Evolutionary conservation across 2,113 vertebrate species (phyloP), one percentile per base, ranked within the genome.

Genomic region (Gambusia holbrooki): DNA sequence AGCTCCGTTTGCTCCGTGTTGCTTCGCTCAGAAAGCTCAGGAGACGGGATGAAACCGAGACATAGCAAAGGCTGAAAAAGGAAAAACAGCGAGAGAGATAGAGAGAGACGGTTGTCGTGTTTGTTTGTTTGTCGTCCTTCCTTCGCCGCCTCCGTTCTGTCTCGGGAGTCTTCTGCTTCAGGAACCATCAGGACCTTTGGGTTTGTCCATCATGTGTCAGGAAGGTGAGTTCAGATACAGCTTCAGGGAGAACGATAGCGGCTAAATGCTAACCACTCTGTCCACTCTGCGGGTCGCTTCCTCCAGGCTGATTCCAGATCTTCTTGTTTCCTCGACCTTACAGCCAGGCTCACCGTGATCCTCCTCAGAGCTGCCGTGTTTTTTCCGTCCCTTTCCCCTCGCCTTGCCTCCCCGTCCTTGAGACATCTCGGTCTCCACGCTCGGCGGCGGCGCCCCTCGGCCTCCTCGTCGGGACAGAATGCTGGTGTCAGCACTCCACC

Each of bases 351-450:
- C 5, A 13, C 29, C 62, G 29, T 77, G 32, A n/a, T 61, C 73
- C 71, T 77, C 60, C 33, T 68, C 60, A 33, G 74, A 62, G 69
- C 73, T 54, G 22, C 7, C 3, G 25, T 58, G 51, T 58, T 58
- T 25, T 58, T 58, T 58, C 25, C 25, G 6, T 25, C 45, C 45
- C 17, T 48, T 0, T 73, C 37, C 40, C 40, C 69, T 74, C 37
- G 58, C 45, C 74, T 42, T 33, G 80, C 40, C 63, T 72, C 64
- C 74, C 73, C 48, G 94, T 92, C 93, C 94, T 96, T 96, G 94
- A 95, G 94, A 94, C 60, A 89, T 94, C 94, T 95, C 94, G 92
- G 74, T 90, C 79, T 63, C 72, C 1, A 22, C 90, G 89, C 91
- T 81, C 14, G 76, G 71, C 25, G 51, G 66, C 29, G 64, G 78